A percentile compares a stretch with the other conserved stretches of the same genome.
Evolutionary conservation across 2,797 vertebrate genomes (phyloP).

Genomic region (Catostomus latipinnis): DNA sequence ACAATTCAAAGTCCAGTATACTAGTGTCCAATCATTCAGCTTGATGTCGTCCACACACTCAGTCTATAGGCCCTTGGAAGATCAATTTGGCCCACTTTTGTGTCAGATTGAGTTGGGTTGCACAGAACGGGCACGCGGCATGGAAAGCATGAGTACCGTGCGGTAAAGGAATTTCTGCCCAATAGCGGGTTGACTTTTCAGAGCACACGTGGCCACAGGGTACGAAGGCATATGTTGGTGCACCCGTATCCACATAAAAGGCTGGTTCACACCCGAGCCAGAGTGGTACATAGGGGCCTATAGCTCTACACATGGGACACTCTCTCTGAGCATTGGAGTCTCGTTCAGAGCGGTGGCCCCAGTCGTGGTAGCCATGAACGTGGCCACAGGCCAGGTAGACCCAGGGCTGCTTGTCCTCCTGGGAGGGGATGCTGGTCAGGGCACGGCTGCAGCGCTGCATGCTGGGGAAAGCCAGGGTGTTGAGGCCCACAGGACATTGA

Average conservation of each 20-base stretch:
- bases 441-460: conserved; percentile 90
- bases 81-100: conserved; percentile 94
- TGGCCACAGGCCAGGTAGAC: conserved; percentile 95
- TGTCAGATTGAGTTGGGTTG: conserved; percentile 87
- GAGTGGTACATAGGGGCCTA: conserved; percentile 94
- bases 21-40: conserved; percentile 32
- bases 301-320: conserved; percentile 94
- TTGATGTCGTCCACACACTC: conserved; percentile 66
- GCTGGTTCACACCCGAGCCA: conserved; percentile 96
- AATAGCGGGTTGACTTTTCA: conserved; percentile 96
- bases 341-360: conserved; percentile 93
- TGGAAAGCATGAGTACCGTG: conserved; percentile 91
- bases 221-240: conserved; percentile 92
- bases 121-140: conserved; percentile 90
- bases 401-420: conserved; percentile 98
- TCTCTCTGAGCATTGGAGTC: conserved; percentile 88
- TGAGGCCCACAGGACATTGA: conserved; percentile 96
- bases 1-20: too few species aligned
- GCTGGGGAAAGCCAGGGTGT: conserved; percentile 97
- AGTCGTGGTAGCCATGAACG: conserved; percentile 95
- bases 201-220: conserved; percentile 98
- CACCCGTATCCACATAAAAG: conserved; percentile 94
- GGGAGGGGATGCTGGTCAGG: conserved; percentile 78
- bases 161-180: conserved; percentile 90
- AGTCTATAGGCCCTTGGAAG: conserved; percentile 98